Evolutionary conservation across 2,888 invertebrate genomes (phyloP), one percentile per base, ranked within the genome.

Genomic region (Macaria liturata): DNA sequence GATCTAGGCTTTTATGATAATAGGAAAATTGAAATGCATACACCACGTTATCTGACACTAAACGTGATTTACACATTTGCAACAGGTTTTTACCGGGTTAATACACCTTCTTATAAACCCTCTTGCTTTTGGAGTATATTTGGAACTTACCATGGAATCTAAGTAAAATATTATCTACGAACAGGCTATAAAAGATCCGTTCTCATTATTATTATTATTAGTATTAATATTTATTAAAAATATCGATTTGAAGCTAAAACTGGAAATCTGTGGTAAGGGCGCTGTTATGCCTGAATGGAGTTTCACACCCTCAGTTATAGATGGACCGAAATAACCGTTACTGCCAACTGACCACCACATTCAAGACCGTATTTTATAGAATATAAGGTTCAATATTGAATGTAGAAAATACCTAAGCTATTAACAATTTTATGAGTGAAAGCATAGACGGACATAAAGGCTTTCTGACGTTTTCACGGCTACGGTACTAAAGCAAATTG

Each of bases 251-350:
- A 68, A 75, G 68, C 72, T 74, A 70, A 73, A 73, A 74, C 46
- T 71, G 64, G 72, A 70, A 32, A 59, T 72, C 70, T 60, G 65
- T 72, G 65, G 76, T 78, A 77, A 70, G 75, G 78, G 75, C 57
- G 62, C 70, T 74, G 71, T 78, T 76, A 72, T 74, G 74, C 76
- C 73, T 76, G 72, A 81, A 74, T 74, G 76, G 79, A 77, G 77
- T 73, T 81, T 81, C 70, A 65, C 81, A 76, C 78, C 77, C 74
- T 69, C 73, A 58, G 60, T 64, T 68, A 68, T 69, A 69, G 70
- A 74, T 71, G 68, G 70, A 77, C 76, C 72, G 62, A 80, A 81
- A 81, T 80, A 80, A 68, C 75, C 69, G 68, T 66, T n/a, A 9
- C 32, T 9, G 32, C 8, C 9, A 49, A 40, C 30, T 37, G 32